Base-by-base conservation (phyloP, 2,888 invertebrate species). In the Leptinotarsa juncta region DNA sequence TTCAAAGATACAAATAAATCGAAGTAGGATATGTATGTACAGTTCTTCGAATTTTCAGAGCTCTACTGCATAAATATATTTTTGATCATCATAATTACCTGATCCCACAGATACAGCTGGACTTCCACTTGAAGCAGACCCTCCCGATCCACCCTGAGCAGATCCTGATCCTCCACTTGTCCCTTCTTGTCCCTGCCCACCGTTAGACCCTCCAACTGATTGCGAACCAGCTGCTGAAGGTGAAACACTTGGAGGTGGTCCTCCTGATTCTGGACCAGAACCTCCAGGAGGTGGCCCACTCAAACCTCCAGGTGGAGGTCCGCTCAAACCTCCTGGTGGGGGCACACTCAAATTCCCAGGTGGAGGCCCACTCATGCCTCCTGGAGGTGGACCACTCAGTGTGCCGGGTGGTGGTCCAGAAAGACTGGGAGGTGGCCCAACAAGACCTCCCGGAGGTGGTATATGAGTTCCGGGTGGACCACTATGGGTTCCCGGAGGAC, bases 401-500 rank as follows among this genome's bases (percentile, higher is more conserved):
- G 20, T 14, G 16, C 57, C 26, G 1, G 67, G 50, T 23, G 50
- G 67, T 0, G 67, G 50, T 26, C 67, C 51, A 67, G 65, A 57
- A 49, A 67, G 69, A 16, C 73, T 72, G 67, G 70, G 74, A 15
- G 75, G 75, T 18, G 75, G 77, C 16, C 72, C 75, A 16, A 72
- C 68, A 23, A 62, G 32, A 42, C 42, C 16, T 0, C 32, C 32
- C 5, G 62, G 62, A 16, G 62, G 62, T 42, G 42, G 42, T 0
- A 42, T 10, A 42, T 42, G 42, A 42, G 42, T 42, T 42, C 42
- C 42, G 0, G 57, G 57, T 18, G 32, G 75, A 14, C 60, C 60
- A 26, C 14, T 62, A 4, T 26, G 60, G 16, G 15, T 32, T 14
- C 60, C 62, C 7, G 60, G 60, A 14, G 32, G 42, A 10, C 42